These are phyloP conservation scores for Dipodomys ordii DNA, from an alignment of 2,113 vertebrate species.

Conservation along the genomic window DNA sequence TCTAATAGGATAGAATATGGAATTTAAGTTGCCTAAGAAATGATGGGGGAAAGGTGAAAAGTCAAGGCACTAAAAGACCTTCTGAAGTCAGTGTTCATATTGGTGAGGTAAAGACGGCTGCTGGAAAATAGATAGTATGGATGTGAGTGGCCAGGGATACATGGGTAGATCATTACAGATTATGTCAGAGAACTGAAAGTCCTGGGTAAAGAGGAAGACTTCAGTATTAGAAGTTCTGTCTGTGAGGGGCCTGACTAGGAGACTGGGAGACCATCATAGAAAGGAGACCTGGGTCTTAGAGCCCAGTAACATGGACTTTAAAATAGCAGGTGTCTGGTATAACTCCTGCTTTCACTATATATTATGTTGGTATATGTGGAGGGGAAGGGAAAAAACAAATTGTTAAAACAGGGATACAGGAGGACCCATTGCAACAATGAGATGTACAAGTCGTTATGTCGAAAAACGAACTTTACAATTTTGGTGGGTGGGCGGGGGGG, in stretches of 20 bases:
- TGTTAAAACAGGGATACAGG: no score
- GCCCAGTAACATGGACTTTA: neutral
- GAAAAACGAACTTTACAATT: no score
- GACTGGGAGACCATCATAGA: neutral
- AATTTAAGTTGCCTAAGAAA: constrained; percentile 33
- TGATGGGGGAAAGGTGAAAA: neutral
- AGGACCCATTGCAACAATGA: no score
- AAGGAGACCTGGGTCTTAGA: neutral
- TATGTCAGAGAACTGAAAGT: neutral
- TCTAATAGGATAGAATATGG: neutral
- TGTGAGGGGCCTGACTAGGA: neutral
- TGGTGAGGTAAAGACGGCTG: neutral
- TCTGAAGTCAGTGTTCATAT: neutral
- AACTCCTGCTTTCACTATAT: neutral
- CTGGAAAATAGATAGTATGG: neutral
- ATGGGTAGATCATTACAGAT: neutral
- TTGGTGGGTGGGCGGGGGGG: no score
- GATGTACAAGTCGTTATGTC: no score
- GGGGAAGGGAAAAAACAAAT: no score
- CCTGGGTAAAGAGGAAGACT: neutral
- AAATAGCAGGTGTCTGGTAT: neutral
- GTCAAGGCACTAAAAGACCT: neutral
- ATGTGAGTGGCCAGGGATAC: neutral
- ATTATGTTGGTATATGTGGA: no score
- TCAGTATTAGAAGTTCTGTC: neutral